Evolutionary conservation across 2,113 vertebrate species (phyloP).

Genomic region (Elephantulus edwardii): DNA sequence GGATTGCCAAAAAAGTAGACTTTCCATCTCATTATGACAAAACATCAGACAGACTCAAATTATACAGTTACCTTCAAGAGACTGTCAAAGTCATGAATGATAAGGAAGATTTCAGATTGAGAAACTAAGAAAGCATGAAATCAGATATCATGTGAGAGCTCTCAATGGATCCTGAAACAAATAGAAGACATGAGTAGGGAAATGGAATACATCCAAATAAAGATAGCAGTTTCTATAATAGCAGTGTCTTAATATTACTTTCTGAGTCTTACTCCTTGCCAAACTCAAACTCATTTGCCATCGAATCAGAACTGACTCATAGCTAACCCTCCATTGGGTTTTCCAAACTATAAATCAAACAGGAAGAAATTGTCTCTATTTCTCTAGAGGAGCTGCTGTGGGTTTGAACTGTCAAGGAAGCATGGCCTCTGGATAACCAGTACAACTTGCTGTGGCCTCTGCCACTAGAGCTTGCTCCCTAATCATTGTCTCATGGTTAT

Average conservation of each 20-base stretch:
- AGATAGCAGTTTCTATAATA: not conserved
- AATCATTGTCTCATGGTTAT: not conserved
- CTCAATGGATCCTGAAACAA: not conserved
- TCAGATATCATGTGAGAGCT: not conserved
- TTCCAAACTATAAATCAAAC: too few species aligned
- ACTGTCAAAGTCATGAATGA: not conserved
- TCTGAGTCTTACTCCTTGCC: slow-evolving; percentile 1
- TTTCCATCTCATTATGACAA: not conserved
- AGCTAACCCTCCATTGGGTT: too few species aligned
- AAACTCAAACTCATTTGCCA: too few species aligned
- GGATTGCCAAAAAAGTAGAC: not conserved
- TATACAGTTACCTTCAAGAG: not conserved
- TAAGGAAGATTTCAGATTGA: not conserved
- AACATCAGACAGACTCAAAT: not conserved
- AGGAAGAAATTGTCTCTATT: too few species aligned
- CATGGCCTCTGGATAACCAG: too few species aligned
- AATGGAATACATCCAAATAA: not conserved
- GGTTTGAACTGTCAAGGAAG: too few species aligned
- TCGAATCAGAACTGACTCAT: too few species aligned
- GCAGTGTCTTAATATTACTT: not conserved
- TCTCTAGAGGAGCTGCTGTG: too few species aligned
- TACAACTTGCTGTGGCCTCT: too few species aligned
- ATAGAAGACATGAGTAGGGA: not conserved
- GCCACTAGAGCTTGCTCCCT: too few species aligned
- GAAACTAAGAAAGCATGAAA: not conserved